A percentile compares a stretch with the other conserved stretches of the same genome.
These are phyloP conservation scores for Oppia nitens DNA, from an alignment of 1,140 invertebrate genomes.

Conservation along the genomic window DNA sequence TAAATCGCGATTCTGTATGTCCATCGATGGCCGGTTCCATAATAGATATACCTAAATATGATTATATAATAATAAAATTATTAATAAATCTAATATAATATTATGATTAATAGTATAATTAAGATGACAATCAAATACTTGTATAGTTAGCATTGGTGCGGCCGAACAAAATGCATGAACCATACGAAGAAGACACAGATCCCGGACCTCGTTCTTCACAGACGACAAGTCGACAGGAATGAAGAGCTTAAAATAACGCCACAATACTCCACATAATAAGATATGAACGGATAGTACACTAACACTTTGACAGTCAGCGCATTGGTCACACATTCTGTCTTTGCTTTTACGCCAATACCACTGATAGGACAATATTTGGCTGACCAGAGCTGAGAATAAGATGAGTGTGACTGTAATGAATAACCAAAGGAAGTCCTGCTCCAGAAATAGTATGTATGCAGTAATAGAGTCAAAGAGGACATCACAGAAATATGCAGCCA, in stretches of 20 bases:
- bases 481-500: slow-evolving; percentile 79
- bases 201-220: slow-evolving; percentile 63
- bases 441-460: slow-evolving; percentile 53
- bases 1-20: slow-evolving; percentile 50
- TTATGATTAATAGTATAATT: too few relatives aligned
- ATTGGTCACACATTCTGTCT: background rate
- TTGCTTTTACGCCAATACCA: slow-evolving; percentile 29
- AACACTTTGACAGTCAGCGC: too few relatives aligned
- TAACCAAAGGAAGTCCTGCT: slow-evolving; percentile 39
- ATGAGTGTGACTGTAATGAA: slow-evolving; percentile 47
- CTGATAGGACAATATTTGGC: slow-evolving; percentile 41
- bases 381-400: slow-evolving; percentile 47
- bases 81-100: too few relatives aligned
- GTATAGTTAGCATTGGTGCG: slow-evolving; percentile 65
- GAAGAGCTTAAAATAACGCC: slow-evolving; percentile 71
- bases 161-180: slow-evolving; percentile 73
- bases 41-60: slow-evolving; percentile 40
- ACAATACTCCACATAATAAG: slow-evolving; percentile 61
- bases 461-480: slow-evolving; percentile 71
- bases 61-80: background rate
- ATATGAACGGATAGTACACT: slow-evolving; percentile 40
- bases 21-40: slow-evolving; percentile 29
- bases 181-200: slow-evolving; percentile 56
- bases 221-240: slow-evolving; percentile 62
- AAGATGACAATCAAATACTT: slow-evolving; percentile 30